phyloP scores from a whole-genome alignment of 2,888 invertebrate genomes.

The Perithous albicinctus region DNA sequence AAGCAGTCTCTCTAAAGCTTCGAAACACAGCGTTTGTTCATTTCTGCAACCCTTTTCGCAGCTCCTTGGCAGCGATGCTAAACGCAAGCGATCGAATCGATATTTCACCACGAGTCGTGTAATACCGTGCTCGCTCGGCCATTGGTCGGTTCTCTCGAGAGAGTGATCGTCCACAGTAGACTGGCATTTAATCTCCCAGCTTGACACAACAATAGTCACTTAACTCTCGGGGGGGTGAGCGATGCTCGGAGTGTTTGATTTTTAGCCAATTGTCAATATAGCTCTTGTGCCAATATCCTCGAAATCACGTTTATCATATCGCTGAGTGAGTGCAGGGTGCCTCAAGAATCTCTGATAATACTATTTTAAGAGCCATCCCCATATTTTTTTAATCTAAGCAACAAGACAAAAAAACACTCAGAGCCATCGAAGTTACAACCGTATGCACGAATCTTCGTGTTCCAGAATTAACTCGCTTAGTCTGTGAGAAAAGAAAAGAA shows the following conservation, averaged over 20 bases:
- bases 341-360: neutral
- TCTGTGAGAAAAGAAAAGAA: too few species aligned
- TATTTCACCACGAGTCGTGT: slow-evolving; percentile 24
- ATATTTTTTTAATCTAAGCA: slow-evolving; percentile 35
- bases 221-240: slow-evolving; percentile 16
- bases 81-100: slow-evolving; percentile 52
- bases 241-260: slow-evolving; percentile 27
- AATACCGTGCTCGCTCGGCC: slow-evolving; percentile 22
- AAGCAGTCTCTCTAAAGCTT: neutral
- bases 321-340: neutral
- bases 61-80: slow-evolving; percentile 6
- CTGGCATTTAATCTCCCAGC: slow-evolving; percentile 60
- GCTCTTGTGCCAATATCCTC: neutral
- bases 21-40: neutral
- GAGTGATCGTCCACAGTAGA: slow-evolving; percentile 30
- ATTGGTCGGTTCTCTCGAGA: slow-evolving; percentile 40
- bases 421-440: slow-evolving; percentile 19
- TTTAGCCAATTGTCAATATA: neutral
- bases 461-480: too few species aligned
- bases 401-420: too few species aligned
- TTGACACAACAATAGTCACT: slow-evolving; percentile 60
- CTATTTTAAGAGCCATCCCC: slow-evolving; percentile 1
- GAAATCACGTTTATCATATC: neutral
- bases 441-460: too few species aligned
- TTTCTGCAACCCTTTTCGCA: neutral